These are phyloP conservation scores for Hydrozoanthus gracilis DNA, from an alignment of 92 coral and sea anemone genomes.

Conservation along the genomic window DNA sequence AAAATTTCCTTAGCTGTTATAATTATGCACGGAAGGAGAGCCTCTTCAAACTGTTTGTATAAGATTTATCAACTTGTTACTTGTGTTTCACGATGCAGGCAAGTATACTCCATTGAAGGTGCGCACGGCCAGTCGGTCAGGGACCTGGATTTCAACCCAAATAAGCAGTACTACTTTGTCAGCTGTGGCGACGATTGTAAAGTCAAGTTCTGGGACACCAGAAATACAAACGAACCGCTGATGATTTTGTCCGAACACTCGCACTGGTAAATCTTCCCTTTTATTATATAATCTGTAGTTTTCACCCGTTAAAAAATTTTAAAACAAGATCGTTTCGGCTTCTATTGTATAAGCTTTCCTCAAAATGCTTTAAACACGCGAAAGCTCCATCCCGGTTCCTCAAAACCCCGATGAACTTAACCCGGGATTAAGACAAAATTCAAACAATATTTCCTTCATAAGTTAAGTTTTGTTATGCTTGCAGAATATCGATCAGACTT, in stretches of 20 bases:
- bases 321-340: not conserved
- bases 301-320: not conserved
- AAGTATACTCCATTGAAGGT: slow-evolving; percentile 86
- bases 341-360: not conserved
- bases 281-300: not conserved
- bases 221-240: slow-evolving; percentile 84
- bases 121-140: slow-evolving; percentile 97
- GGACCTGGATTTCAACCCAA: slow-evolving; percentile 95
- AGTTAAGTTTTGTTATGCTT: too few species aligned
- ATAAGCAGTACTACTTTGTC: slow-evolving; percentile 94
- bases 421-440: too few species aligned
- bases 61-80: too few species aligned
- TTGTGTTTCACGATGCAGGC: slow-evolving; percentile 48
- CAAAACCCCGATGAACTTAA: too few species aligned
- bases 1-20: too few species aligned
- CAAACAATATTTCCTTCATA: too few species aligned
- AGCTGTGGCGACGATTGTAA: slow-evolving; percentile 99
- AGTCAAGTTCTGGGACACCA: slow-evolving; percentile 96
- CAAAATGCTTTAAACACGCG: not conserved
- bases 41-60: too few species aligned
- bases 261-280: slow-evolving; percentile 74
- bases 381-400: too few species aligned
- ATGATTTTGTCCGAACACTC: slow-evolving; percentile 94
- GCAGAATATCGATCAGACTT: too few species aligned
- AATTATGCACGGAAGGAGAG: too few species aligned